phyloP scores from a whole-genome alignment of 2,113 vertebrate species.

The Etheostoma cragini region DNA sequence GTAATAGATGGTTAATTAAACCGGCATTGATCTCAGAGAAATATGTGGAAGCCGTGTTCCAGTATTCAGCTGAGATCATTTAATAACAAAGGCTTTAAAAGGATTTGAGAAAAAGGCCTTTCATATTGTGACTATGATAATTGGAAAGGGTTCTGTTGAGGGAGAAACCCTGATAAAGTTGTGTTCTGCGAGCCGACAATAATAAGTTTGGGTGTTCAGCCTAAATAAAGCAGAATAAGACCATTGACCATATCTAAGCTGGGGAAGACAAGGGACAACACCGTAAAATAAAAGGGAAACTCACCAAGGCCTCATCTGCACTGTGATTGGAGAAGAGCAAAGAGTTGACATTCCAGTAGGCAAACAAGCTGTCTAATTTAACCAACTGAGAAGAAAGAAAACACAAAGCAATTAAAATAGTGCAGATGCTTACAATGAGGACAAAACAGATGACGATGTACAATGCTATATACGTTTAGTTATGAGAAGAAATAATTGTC shows the following conservation, averaged over 20 bases:
- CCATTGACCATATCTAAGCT: neutral
- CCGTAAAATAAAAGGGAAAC: constrained; percentile 54
- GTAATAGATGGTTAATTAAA: neutral
- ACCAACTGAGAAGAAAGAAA: constrained; percentile 87
- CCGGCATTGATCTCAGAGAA: neutral
- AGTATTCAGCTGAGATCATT: neutral
- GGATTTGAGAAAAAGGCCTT: neutral
- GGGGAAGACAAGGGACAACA: neutral
- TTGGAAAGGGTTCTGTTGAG: neutral
- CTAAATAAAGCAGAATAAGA: too few species aligned
- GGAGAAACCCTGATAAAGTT: too few species aligned
- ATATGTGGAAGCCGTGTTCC: neutral
- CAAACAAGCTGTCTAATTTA: constrained; percentile 94
- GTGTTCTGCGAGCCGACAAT: neutral
- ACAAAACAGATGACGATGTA: neutral
- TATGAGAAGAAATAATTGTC: neutral
- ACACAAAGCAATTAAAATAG: constrained; percentile 24
- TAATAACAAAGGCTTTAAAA: neutral
- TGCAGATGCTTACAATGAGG: neutral
- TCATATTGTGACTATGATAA: neutral
- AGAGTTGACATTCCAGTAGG: constrained; percentile 97
- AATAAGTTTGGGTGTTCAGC: neutral
- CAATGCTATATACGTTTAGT: neutral
- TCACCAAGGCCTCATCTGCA: constrained; percentile 90
- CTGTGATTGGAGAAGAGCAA: constrained; percentile 89